These are phyloP conservation scores for Caenorhabditis drosophilae DNA, from an alignment of 2,888 invertebrate species.

Conservation along the genomic window DNA sequence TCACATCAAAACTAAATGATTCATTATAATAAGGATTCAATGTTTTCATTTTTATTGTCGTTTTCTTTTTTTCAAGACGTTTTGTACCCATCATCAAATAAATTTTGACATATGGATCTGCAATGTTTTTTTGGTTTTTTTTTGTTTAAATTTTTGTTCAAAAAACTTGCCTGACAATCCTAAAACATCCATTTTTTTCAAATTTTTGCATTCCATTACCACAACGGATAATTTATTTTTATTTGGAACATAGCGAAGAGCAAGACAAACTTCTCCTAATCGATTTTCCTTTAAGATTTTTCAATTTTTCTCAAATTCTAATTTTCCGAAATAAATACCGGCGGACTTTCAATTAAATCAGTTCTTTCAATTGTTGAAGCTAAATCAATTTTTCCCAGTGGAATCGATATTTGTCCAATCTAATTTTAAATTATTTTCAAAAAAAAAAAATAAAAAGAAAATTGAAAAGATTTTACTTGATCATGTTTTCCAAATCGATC, in stretches of 20 bases:
- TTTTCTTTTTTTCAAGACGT: constrained; percentile 99
- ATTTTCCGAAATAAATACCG: constrained; percentile 79
- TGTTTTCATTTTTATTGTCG: constrained; percentile 98
- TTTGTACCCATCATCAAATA: constrained; percentile 99
- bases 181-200: constrained; percentile 99
- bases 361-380: constrained; percentile 98
- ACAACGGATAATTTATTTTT: constrained; percentile 98
- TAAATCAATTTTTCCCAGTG: constrained; percentile 94
- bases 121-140: constrained; percentile 2
- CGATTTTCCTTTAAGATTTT: constrained; percentile 72
- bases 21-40: constrained; percentile 99
- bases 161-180: constrained; percentile 85
- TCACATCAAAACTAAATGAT: constrained; percentile 99
- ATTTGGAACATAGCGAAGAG: constrained; percentile 97
- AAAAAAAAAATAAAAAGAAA: constrained; percentile 18
- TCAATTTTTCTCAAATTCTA: neutral
- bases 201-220: constrained; percentile 97
- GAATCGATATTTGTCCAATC: constrained; percentile 75
- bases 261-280: constrained; percentile 99
- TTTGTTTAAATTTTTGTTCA: neutral
- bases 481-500: constrained; percentile 99
- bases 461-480: constrained; percentile 77
- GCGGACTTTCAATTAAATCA: constrained; percentile 95
- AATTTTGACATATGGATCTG: constrained; percentile 97
- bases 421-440: too few species aligned